phyloP scores from a whole-genome alignment of 2,888 invertebrate species.

The Tenthredo livida region DNA sequence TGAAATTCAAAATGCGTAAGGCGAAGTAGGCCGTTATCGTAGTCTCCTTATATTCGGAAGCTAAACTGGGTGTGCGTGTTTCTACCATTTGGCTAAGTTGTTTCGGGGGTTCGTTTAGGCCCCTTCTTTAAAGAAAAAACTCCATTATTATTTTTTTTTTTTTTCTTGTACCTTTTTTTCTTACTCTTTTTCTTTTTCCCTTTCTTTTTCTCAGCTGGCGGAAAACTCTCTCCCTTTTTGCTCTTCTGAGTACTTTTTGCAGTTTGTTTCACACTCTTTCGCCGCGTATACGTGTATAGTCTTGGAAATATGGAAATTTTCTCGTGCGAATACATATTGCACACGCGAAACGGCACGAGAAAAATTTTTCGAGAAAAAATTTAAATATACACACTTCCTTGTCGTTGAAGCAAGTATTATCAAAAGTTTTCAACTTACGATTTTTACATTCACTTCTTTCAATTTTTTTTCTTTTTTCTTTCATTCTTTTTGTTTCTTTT shows the following conservation, averaged over 20 bases:
- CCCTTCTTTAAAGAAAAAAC: neutral
- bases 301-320: constrained; percentile 30
- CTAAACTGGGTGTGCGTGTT: constrained; percentile 26
- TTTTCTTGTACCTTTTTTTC: no score
- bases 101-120: constrained; percentile 17
- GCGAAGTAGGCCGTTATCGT: constrained; percentile 22
- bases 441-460: neutral
- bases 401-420: neutral
- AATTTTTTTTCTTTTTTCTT: neutral
- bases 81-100: constrained; percentile 13
- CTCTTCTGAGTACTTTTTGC: constrained; percentile 12
- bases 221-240: neutral
- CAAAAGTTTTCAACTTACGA: constrained; percentile 6
- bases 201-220: neutral
- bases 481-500: neutral
- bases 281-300: neutral
- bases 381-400: neutral
- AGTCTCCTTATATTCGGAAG: neutral
- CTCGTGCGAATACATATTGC: constrained; percentile 13
- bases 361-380: neutral
- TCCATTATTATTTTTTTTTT: neutral
- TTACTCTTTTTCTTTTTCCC: neutral
- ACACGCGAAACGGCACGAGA: neutral
- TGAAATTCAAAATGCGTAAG: constrained; percentile 40
- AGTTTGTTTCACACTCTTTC: constrained; percentile 28